Evolutionary conservation across 1,140 invertebrate genomes (phyloP).

Genomic region (Drosophila sp.): DNA sequence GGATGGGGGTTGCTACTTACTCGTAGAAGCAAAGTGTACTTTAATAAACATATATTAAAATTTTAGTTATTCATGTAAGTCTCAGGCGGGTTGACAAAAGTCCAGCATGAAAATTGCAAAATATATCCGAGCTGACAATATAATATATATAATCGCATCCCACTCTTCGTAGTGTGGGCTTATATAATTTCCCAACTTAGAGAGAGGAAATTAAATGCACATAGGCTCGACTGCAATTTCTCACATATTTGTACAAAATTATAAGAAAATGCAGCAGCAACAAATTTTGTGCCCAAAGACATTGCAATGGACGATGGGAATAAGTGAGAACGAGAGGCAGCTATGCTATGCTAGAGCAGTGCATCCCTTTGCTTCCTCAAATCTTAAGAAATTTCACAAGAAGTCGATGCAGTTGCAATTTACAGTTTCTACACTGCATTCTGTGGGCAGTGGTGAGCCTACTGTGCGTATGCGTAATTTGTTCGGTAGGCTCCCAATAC

Average conservation of each 20-base stretch:
- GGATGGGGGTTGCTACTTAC: not conserved
- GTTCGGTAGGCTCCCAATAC: slow-evolving; percentile 59
- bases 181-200: slow-evolving; percentile 10
- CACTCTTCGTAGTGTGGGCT: not conserved
- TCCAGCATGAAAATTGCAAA: slow-evolving; percentile 60
- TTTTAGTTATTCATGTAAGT: slow-evolving; percentile 83
- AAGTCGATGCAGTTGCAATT: slow-evolving; percentile 57
- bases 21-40: slow-evolving; percentile 64
- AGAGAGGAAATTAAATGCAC: slow-evolving; percentile 59
- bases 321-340: slow-evolving; percentile 56
- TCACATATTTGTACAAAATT: slow-evolving; percentile 80
- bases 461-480: slow-evolving; percentile 72
- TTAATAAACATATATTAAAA: slow-evolving; percentile 83
- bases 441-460: not conserved
- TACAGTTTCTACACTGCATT: slow-evolving; percentile 28
- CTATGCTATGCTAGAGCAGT: slow-evolving; percentile 39
- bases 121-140: slow-evolving; percentile 47
- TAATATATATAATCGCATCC: slow-evolving; percentile 22
- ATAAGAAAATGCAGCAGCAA: slow-evolving; percentile 81
- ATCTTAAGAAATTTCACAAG: slow-evolving; percentile 79
- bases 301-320: slow-evolving; percentile 36
- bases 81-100: slow-evolving; percentile 69
- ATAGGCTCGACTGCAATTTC: slow-evolving; percentile 64
- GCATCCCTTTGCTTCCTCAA: slow-evolving; percentile 42
- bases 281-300: slow-evolving; percentile 69